Evolutionary conservation across 2,113 vertebrate genomes (phyloP).

Genomic region (Rana temporaria): DNA sequence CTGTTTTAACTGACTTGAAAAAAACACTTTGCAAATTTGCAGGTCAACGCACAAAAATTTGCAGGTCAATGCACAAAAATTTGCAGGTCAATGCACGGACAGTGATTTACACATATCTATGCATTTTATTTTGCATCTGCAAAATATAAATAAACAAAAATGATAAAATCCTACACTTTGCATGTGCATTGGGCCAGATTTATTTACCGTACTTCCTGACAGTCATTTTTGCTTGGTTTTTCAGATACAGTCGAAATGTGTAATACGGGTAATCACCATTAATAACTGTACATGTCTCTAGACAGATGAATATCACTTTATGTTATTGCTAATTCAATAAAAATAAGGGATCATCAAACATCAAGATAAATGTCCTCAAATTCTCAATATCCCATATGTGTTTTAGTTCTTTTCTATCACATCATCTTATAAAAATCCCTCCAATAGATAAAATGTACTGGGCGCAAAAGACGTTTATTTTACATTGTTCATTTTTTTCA

Average conservation of each 20-base stretch:
- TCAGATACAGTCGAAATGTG: not conserved
- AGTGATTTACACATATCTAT: no score
- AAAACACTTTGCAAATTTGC: no score
- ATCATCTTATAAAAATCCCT: conserved; percentile 14
- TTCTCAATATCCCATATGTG: conserved; percentile 19
- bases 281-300: not conserved
- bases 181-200: no score
- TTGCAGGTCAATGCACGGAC: no score
- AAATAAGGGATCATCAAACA: conserved; percentile 12
- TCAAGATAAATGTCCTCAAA: not conserved
- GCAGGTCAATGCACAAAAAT: no score
- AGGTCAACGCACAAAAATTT: no score
- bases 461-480: conserved; percentile 6
- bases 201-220: no score
- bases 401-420: not conserved
- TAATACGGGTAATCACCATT: not conserved
- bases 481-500: conserved; percentile 23
- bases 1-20: no score
- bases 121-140: no score
- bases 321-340: not conserved
- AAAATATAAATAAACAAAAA: no score
- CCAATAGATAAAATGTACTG: conserved; percentile 7
- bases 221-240: no score
- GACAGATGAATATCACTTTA: not conserved
- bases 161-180: no score